Evolutionary conservation across 2,888 invertebrate genomes (phyloP), one percentile per base, ranked within the genome.

Genomic region (Callinectes sapidus): DNA sequence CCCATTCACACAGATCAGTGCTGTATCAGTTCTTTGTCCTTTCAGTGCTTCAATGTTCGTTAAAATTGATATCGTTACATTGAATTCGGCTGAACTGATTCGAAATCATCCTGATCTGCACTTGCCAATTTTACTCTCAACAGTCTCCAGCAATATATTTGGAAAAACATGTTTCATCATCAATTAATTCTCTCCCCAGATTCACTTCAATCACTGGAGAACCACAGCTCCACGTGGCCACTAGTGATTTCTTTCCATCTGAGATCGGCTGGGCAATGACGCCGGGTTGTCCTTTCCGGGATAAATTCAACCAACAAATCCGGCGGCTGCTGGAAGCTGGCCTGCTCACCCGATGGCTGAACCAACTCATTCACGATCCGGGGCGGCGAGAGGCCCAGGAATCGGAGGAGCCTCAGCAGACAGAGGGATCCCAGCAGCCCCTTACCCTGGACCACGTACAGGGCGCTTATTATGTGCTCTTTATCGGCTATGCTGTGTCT

Each of bases 221-320:
- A 42, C 87, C 86, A n/a, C 91, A 92, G 81, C 77, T 94, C 2
- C 91, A 93, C 28, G 87, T 94, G 32, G 94, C 94, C 54, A 91
- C 92, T 39, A 91, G 90, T 35, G 91, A 91, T 87, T 94, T 94
- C 90, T 91, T 93, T 77, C 94, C 93, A 5, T 87, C 92, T 23
- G 93, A 94, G 39, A 90, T 93, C 28, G 94, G 93, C 8, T 94
- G 93, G 91, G 91, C 93, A 13, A 91, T 89, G 93, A 93, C 89
- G 61, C 89, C 93, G 0, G 93, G 93, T 42, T 93, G 93, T 39
- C 93, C 93, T 32, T 93, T 89, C 86, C 77, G 93, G 14, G 23
- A 71, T 5, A 85, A 81, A 16, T 93, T 94, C 85, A 91, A 93
- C 87, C 28, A 39, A 1, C 89, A 92, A 39, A 94, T 94, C 86